Base-by-base conservation (phyloP, 1,140 invertebrate species). In the Lysiphlebus fabarum region DNA sequence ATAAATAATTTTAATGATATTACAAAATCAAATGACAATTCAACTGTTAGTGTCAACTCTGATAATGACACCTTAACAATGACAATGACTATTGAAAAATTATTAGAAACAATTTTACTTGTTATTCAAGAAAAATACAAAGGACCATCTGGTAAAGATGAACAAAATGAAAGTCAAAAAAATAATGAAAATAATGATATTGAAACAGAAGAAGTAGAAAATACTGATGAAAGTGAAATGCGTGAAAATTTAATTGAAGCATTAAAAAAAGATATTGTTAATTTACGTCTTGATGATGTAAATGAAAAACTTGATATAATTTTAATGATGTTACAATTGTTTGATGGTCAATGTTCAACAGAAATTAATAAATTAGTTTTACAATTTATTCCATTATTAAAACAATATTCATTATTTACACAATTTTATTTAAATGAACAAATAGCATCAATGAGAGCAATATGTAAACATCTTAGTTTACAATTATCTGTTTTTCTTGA, bases 401-500 rank as follows among this genome's bases (percentile, higher is more conserved):
- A 91, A 49, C 91, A 95, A 75, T 90, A 90, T 63, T 72, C 84
- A 36, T 70, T 88, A 6, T 77, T 95, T 34, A 83, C 85, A 2
- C 87, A 95, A 68, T 94, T 87, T 72, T 90, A 91, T 65, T 71
- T 96, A 10, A 85, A 86, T 0, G 85, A 91, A 61, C 86, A 90
- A 70, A 79, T 94, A 4, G 85, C 86, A 10, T 82, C 86, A 6
- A 88, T 93, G 67, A 84, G 91, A 64, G 79, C 88, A 0, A 87
- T 87, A 4, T 87, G 86, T 58, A 97, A 97, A 80, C 85, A 96
- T 70, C 77, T 90, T 7, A 91, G 90, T 5, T 84, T 95, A 2
- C 81, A 98, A 36, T 74, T 95, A 17, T 88, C 87, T 53, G 86
- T 96, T 7, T 98, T 97, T 70, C 84, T 88, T 0, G 90, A 95